Conservation (phyloP, 2,888 invertebrate genomes). For the Ochropacha duplaris region DNA sequence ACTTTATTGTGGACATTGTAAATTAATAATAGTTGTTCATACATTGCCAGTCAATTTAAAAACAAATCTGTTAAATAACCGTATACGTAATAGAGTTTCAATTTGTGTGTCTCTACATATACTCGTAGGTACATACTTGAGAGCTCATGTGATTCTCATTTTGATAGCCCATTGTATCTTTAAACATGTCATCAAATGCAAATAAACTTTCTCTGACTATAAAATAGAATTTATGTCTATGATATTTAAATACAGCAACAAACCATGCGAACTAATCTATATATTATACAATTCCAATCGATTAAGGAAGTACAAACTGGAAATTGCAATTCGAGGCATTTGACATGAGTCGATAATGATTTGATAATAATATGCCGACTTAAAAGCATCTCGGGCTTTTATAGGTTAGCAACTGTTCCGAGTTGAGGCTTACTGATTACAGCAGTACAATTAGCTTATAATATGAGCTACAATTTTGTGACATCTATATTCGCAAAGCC, state of each 20-base stretch:
- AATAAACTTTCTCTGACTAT: slow-evolving; percentile 2
- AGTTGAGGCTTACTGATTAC: not conserved
- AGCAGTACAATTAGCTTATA: not conserved
- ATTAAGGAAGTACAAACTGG: slow-evolving; percentile 1
- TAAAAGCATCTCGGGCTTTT: not conserved
- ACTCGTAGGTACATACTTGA: too few species aligned
- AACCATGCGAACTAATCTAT: slow-evolving; percentile 3
- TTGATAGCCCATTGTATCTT: not conserved
- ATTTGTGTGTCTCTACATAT: not conserved
- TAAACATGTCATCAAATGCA: not conserved
- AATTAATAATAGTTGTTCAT: too few species aligned
- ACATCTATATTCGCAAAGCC: too few species aligned
- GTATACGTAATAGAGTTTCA: not conserved
- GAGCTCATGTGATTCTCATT: not conserved
- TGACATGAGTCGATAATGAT: not conserved
- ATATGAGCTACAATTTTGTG: too few species aligned
- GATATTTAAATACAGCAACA: not conserved
- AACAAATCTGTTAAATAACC: not conserved
- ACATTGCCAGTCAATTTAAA: not conserved
- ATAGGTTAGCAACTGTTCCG: not conserved
- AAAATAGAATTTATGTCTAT: not conserved
- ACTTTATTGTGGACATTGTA: too few species aligned
- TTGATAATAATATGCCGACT: not conserved
- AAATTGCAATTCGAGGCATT: not conserved
- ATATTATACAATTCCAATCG: slow-evolving; percentile 3